Conservation (phyloP, 2,113 vertebrate species). For the Ammodramus savannarum region DNA sequence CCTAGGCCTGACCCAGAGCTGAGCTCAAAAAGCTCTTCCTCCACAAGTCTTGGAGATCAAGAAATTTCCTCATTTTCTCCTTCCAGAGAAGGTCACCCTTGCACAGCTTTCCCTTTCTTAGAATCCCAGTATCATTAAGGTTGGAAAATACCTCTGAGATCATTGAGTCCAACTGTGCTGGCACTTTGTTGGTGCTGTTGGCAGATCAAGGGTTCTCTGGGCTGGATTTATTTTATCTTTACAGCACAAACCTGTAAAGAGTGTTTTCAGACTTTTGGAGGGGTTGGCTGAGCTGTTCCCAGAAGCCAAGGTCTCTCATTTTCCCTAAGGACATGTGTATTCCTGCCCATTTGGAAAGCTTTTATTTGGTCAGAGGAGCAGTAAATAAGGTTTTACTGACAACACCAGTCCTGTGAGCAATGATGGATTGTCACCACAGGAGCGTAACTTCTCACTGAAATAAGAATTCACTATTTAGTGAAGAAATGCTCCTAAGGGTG, state of each 20-base stretch:
- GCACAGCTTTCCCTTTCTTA: not conserved
- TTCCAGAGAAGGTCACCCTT: not conserved
- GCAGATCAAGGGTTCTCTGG: not conserved
- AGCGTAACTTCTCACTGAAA: not conserved
- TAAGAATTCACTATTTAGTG: not conserved
- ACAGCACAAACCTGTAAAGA: not conserved
- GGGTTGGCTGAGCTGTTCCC: not conserved
- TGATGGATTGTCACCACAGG: not conserved
- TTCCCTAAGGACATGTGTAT: not conserved
- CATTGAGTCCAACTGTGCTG: not conserved
- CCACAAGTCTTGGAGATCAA: not conserved
- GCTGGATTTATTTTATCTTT: not conserved
- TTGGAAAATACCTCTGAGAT: not conserved
- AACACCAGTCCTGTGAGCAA: not conserved
- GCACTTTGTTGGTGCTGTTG: not conserved
- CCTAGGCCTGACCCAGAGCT: not conserved
- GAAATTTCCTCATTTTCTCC: not conserved
- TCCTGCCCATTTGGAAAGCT: constrained; percentile 7
- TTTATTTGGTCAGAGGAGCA: constrained; percentile 4
- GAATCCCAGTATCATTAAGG: not conserved
- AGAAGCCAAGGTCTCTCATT: not conserved
- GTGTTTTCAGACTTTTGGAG: not conserved
- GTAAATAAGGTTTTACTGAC: constrained; percentile 40
- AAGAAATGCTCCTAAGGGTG: not conserved
- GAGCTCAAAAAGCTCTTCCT: not conserved